phyloP scores from a whole-genome alignment of 2,888 invertebrate species.

The Caenorhabditis angaria region DNA sequence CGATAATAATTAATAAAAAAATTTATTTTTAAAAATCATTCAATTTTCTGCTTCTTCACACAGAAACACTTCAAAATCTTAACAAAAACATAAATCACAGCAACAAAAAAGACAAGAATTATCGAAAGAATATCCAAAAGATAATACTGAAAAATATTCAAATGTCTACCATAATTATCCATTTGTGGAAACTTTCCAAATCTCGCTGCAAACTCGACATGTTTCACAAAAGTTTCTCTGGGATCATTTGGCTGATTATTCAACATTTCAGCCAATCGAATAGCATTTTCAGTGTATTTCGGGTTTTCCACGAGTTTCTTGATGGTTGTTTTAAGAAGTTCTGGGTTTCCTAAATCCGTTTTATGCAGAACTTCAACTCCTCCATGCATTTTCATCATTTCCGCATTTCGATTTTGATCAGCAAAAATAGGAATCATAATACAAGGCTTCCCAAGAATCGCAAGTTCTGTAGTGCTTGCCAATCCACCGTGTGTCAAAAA shows the following conservation, averaged over 20 bases:
- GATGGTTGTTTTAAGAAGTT: conserved; percentile 5
- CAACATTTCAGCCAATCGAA: conserved; percentile 41
- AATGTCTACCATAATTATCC: conserved; percentile 16
- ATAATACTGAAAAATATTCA: conserved; percentile 12
- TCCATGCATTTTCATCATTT: conserved; percentile 41
- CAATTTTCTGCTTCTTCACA: too few species aligned
- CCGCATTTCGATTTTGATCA: conserved; percentile 29
- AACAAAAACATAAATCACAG: background rate
- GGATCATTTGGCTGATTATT: conserved; percentile 43
- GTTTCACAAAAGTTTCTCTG: conserved; percentile 43
- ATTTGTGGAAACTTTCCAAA: conserved; percentile 24
- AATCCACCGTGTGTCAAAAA: conserved; percentile 40
- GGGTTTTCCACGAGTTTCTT: conserved; percentile 1
- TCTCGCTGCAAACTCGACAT: conserved; percentile 24
- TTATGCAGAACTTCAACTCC: conserved; percentile 40
- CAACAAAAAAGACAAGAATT: background rate
- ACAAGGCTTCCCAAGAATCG: conserved; percentile 23
- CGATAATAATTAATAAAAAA: too few species aligned
- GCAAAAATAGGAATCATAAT: conserved; percentile 32
- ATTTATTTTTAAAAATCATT: too few species aligned
- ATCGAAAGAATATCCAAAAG: background rate
- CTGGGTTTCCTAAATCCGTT: conserved; percentile 28
- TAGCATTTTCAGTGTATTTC: conserved; percentile 27
- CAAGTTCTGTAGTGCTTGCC: conserved; percentile 15
- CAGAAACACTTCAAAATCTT: too few species aligned